phyloP scores from a whole-genome alignment of 2,113 vertebrate species.

The Merops nubicus region DNA sequence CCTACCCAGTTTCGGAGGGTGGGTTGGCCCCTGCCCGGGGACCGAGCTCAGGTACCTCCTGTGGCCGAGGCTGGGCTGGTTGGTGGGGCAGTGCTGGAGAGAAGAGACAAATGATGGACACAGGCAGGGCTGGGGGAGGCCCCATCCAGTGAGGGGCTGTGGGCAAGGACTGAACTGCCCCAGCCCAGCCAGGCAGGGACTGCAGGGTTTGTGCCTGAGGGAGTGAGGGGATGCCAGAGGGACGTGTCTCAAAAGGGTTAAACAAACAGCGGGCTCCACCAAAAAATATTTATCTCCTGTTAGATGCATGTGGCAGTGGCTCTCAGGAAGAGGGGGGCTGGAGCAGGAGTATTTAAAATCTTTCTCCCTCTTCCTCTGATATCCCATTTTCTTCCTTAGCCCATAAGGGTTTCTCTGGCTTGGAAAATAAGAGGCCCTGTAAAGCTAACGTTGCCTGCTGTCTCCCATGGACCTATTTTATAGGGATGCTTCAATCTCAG shows the following conservation, averaged over 20 bases:
- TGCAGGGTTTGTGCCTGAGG: neutral
- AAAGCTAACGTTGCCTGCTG: neutral
- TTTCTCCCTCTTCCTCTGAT: neutral
- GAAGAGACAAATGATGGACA: neutral
- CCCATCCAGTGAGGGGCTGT: fast-evolving
- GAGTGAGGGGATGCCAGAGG: neutral
- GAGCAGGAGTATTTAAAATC: neutral
- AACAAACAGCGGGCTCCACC: slow-evolving; percentile 1
- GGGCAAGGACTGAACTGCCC: neutral
- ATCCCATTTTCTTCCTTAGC: neutral
- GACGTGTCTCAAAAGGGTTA: slow-evolving; percentile 27
- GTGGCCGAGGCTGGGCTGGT: neutral
- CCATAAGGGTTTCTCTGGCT: neutral
- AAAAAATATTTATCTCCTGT: slow-evolving; percentile 39
- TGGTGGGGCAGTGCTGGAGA: neutral
- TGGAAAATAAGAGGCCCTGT: neutral
- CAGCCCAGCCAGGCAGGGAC: neutral
- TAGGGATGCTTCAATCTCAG: neutral
- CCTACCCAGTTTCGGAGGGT: neutral
- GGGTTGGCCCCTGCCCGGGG: neutral
- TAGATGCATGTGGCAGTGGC: neutral
- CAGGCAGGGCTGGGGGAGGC: neutral
- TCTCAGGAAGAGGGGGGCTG: neutral
- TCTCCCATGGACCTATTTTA: fast-evolving
- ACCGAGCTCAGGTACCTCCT: neutral